Evolutionary conservation across 2,113 vertebrate species (phyloP).

Genomic region (Campylomormyrus numenius): DNA sequence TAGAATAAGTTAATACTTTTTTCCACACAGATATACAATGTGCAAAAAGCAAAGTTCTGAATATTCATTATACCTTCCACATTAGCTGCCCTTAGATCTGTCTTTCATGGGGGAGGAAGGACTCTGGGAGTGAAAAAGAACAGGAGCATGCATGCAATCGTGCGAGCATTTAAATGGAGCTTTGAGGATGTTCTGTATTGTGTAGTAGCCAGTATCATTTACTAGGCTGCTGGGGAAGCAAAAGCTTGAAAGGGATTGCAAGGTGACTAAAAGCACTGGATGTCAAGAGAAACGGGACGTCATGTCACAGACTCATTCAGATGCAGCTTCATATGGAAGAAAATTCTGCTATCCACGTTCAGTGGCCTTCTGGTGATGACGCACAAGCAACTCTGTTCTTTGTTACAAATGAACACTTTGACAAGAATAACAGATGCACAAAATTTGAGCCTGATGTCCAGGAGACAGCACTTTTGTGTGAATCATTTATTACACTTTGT

Average conservation of each 20-base stretch:
- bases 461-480: background rate
- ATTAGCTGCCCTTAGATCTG: background rate
- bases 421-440: background rate
- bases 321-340: background rate
- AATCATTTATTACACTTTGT: slow-evolving; percentile 2
- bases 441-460: background rate
- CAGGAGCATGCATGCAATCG: no score
- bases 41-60: background rate
- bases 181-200: background rate
- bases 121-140: background rate
- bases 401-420: background rate
- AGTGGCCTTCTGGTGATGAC: background rate
- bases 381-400: background rate
- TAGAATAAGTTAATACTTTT: background rate
- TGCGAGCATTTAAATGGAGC: no score
- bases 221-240: background rate
- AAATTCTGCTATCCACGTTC: background rate
- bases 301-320: background rate
- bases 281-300: background rate
- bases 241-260: no score
- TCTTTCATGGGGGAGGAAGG: background rate
- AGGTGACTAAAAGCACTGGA: background rate
- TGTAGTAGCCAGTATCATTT: background rate
- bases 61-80: background rate
- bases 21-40: background rate